Base-by-base conservation (phyloP, 1,140 invertebrate genomes). In the Cepaea nemoralis region DNA sequence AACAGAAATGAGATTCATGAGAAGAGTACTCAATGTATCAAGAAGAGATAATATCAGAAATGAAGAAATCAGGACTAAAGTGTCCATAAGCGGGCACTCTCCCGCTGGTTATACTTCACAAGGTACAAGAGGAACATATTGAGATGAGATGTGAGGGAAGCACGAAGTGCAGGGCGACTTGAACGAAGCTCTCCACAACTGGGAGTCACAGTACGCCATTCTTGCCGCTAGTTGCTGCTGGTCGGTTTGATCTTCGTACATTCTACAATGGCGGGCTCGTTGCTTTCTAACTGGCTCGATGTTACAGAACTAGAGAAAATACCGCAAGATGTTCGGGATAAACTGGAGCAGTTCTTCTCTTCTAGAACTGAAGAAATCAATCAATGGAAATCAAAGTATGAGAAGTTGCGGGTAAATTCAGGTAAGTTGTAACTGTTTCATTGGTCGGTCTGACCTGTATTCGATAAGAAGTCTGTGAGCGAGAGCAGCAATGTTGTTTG, bases 401-500 rank as follows among this genome's bases (percentile, higher is more conserved):
- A 88, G 77, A 83, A 83, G 55, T 85, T 88, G 12, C 82, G 83
- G 55, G 86, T 88, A 27, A 84, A 87, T 83, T 87, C 87, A 74
- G 87, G 87, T 85, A 81, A 45, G 63, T 55, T 55, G 8, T 45
- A n/a, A n/a, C 42, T 10, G 42, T 55, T 2, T 55, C 8, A 55
- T 14, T 24, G 22, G 1, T 55, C 50, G 22, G 2, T 55, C 42
- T 45, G 5, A 55, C 50, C 22, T 2, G 19, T 55, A 10, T 55
- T 55, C 22, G 50, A 8, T 22, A 14, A 14, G 8, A 10, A 10
- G 42, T 8, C 8, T 19, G 8, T 19, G 50, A 69, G 45, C 19
- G 14, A 24, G 6, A 40, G 50, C 40, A 6, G 59, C 12, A 22
- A 37, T 33, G 8, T 39, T 71, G 19, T 35, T 69, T 59, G 40